phyloP scores from a whole-genome alignment of 1,140 invertebrate species.

The Vollenhovia emeryi region DNA sequence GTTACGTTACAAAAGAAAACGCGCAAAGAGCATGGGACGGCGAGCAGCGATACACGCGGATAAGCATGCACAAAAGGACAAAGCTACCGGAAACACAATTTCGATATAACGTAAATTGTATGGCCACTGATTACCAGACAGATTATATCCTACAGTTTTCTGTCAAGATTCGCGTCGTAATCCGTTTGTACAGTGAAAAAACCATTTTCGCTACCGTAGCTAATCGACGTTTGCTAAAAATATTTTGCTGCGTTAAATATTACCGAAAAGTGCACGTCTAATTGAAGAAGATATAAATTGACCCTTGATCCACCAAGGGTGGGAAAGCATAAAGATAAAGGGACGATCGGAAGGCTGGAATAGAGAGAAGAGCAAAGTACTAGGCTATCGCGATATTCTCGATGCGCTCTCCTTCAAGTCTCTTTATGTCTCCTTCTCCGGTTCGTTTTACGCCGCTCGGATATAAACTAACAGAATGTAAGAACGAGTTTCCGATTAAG shows the following conservation, averaged over 20 bases:
- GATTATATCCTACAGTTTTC: not conserved
- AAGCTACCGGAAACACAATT: not conserved
- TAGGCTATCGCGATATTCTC: slow-evolving; percentile 3
- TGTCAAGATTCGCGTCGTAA: slow-evolving; percentile 16
- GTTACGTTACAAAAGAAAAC: slow-evolving; percentile 21
- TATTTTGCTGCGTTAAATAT: too few species aligned
- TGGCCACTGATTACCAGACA: not conserved
- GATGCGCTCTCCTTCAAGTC: slow-evolving; percentile 44
- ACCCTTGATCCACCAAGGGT: not conserved
- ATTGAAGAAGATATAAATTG: slow-evolving; percentile 3
- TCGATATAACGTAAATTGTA: not conserved
- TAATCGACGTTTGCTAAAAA: too few species aligned
- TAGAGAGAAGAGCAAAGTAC: too few species aligned
- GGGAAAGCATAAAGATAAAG: slow-evolving; percentile 8
- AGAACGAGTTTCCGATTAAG: slow-evolving; percentile 85
- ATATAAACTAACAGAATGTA: slow-evolving; percentile 82
- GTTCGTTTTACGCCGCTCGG: slow-evolving; percentile 71
- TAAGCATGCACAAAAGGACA: not conserved
- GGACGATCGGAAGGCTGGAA: slow-evolving; percentile 1
- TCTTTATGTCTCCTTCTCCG: slow-evolving; percentile 57
- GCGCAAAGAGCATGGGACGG: not conserved
- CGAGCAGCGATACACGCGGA: not conserved
- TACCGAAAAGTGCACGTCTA: too few species aligned
- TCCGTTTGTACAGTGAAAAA: too few species aligned
- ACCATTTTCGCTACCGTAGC: too few species aligned